Conservation (phyloP, 2,113 vertebrate species). For the Oceanodroma tethys region DNA sequence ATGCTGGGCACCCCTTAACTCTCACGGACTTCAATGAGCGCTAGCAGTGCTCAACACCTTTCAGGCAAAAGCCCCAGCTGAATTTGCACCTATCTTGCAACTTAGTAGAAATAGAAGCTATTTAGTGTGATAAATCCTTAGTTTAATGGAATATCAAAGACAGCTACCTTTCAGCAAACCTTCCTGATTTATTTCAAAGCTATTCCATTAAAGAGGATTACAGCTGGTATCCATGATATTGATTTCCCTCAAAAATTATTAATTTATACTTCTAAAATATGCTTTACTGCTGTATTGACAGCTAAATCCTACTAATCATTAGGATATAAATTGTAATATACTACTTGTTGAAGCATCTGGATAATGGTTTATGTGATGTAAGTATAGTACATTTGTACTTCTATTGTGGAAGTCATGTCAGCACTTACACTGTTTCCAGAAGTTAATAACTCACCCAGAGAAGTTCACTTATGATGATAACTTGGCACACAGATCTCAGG, state of each 20-base stretch:
- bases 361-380: background rate
- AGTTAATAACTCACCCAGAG: background rate
- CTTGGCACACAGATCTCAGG: background rate
- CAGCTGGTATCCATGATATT: background rate
- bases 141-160: background rate
- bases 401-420: background rate
- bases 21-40: background rate
- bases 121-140: background rate
- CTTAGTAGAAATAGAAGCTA: background rate
- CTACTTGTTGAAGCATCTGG: background rate
- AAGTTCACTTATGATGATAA: background rate
- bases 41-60: background rate
- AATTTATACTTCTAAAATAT: background rate
- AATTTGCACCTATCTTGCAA: background rate
- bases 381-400: background rate
- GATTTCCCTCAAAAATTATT: background rate
- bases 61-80: background rate
- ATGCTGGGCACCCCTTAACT: background rate
- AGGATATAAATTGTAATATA: background rate
- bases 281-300: background rate
- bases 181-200: slow-evolving; percentile 12
- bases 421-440: background rate
- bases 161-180: slow-evolving; percentile 4
- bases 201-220: background rate
- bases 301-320: background rate